Conservation (phyloP, 2,113 vertebrate species). For the Asarcornis scutulata region DNA sequence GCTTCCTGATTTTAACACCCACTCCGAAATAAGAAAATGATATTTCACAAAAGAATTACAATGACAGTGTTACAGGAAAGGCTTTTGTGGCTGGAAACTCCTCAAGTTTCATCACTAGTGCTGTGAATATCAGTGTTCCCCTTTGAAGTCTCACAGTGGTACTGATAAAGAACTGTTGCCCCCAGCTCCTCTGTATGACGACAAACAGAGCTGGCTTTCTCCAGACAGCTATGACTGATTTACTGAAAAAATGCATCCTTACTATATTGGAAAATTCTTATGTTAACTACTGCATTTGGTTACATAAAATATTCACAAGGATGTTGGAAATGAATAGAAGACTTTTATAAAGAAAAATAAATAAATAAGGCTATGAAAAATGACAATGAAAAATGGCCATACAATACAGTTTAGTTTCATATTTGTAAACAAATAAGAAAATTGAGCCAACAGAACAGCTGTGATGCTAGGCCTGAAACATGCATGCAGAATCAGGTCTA, state of each 20-base stretch:
- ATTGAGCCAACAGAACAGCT: not conserved
- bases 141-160: not conserved
- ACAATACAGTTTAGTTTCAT: not conserved
- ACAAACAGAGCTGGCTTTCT: not conserved
- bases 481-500: not conserved
- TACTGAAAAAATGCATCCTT: not conserved
- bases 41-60: not conserved
- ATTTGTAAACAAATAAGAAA: not conserved
- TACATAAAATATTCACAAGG: not conserved
- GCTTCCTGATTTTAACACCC: not conserved
- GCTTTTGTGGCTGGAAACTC: not conserved
- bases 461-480: not conserved
- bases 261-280: not conserved
- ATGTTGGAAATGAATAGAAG: not conserved
- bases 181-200: not conserved
- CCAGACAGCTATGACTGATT: not conserved
- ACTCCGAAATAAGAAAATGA: not conserved
- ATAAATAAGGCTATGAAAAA: not conserved
- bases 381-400: not conserved
- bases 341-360: not conserved
- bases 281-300: not conserved
- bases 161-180: not conserved
- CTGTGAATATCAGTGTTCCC: not conserved
- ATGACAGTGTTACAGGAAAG: rapidly evolving
- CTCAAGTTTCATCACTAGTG: not conserved